A percentile compares a stretch with the other conserved stretches of the same genome.
Evolutionary conservation across 2,113 vertebrate genomes (phyloP).

Genomic region (Ailurus styani): DNA sequence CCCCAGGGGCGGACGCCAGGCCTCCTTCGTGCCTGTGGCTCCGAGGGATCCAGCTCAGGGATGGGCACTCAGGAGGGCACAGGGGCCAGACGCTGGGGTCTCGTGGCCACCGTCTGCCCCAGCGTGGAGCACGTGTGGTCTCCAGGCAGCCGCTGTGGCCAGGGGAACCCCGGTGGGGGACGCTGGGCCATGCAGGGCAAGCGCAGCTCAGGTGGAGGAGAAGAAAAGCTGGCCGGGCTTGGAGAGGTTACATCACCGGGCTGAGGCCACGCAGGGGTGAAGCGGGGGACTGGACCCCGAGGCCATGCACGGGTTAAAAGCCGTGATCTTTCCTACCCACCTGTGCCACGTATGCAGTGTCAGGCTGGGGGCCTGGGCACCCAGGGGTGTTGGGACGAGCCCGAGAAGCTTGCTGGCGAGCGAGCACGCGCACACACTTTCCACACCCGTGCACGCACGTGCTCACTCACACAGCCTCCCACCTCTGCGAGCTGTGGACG

Average conservation of each 20-base stretch:
- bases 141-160: background rate
- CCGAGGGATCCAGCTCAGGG: background rate
- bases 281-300: fast-evolving
- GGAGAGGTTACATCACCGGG: fast-evolving
- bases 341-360: background rate
- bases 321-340: fast-evolving
- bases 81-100: background rate
- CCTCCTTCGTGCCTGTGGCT: background rate
- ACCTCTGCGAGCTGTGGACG: background rate
- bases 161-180: background rate
- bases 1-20: background rate
- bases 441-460: fast-evolving
- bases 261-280: fast-evolving
- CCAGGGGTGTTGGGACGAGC: fast-evolving
- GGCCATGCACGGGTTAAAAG: fast-evolving
- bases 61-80: too few species aligned
- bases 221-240: background rate
- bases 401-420: fast-evolving
- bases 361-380: fast-evolving
- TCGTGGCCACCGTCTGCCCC: background rate
- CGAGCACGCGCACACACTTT: too few species aligned
- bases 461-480: background rate
- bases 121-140: background rate
- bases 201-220: background rate
- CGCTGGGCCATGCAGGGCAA: background rate